Evolutionary conservation across 2,113 vertebrate genomes (phyloP).

Genomic region (Theristicus caerulescens): DNA sequence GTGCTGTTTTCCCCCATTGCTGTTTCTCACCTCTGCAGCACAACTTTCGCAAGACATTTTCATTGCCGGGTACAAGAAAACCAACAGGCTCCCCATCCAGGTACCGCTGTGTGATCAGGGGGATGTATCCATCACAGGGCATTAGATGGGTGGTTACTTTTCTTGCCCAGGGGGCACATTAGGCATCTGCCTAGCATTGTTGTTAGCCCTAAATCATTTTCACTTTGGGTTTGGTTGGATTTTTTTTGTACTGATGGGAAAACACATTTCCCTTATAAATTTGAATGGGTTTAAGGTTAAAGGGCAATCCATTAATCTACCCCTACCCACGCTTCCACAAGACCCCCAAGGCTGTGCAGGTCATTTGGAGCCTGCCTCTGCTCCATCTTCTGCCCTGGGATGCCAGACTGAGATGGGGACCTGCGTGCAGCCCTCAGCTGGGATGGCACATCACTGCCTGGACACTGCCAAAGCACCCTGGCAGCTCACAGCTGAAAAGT

Average conservation of each 20-base stretch:
- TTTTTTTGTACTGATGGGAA: slow-evolving; percentile 29
- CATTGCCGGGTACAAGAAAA: neutral
- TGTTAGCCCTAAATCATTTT: slow-evolving; percentile 57
- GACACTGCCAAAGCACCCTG: neutral
- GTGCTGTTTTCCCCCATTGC: neutral
- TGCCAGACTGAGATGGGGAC: neutral
- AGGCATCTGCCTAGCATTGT: slow-evolving; percentile 23
- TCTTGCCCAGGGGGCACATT: neutral
- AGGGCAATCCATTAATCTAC: slow-evolving; percentile 44
- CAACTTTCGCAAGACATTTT: neutral
- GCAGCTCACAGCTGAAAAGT: neutral
- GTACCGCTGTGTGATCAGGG: neutral
- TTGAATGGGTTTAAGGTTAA: slow-evolving; percentile 43
- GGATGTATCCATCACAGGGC: neutral
- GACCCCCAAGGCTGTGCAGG: neutral
- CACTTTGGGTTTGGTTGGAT: neutral
- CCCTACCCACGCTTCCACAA: neutral
- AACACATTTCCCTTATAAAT: slow-evolving; percentile 10
- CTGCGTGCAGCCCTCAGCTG: neutral
- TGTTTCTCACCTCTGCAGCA: neutral
- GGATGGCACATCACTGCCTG: neutral
- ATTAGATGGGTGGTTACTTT: neutral
- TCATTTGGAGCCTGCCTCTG: neutral
- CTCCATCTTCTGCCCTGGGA: neutral
- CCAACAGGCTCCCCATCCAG: neutral